These are phyloP conservation scores for Drosophila virilis DNA, from an alignment of 1,140 invertebrate species.

Conservation along the genomic window DNA sequence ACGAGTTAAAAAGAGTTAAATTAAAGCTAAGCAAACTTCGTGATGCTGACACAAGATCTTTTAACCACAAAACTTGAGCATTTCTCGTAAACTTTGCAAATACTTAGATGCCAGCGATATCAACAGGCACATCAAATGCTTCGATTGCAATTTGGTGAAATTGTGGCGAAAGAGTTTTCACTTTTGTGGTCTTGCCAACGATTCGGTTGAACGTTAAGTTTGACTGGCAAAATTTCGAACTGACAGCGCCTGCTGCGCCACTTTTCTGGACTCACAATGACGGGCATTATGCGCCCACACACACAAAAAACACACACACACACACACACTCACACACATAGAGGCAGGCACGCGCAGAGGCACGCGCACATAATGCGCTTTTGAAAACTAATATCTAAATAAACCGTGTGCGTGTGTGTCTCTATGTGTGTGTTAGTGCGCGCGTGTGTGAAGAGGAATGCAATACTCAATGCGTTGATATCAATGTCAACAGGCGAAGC, in stretches of 20 bases:
- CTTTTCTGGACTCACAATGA: slow-evolving; percentile 33
- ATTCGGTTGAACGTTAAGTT: too few relatives aligned
- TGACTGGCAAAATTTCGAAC: too few relatives aligned
- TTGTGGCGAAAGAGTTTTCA: too few relatives aligned
- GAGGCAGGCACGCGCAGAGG: neutral
- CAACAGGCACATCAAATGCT: too few relatives aligned
- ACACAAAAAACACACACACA: slow-evolving; percentile 12
- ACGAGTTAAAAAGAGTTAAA: too few relatives aligned
- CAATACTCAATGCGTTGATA: slow-evolving; percentile 26
- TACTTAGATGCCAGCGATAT: too few relatives aligned
- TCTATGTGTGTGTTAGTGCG: slow-evolving; percentile 11
- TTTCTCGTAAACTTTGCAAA: too few relatives aligned
- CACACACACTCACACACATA: slow-evolving; percentile 8
- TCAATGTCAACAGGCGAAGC: slow-evolving; percentile 29
- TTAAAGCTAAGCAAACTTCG: too few relatives aligned
- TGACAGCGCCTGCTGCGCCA: neutral
- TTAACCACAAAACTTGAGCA: too few relatives aligned
- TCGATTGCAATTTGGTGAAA: too few relatives aligned
- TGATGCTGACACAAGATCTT: too few relatives aligned
- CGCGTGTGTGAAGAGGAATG: slow-evolving; percentile 12
- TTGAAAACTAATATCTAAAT: slow-evolving; percentile 74
- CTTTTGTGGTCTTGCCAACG: too few relatives aligned
- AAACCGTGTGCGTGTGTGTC: slow-evolving; percentile 5
- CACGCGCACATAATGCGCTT: slow-evolving; percentile 63
- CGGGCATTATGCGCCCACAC: slow-evolving; percentile 19